Evolutionary conservation across 1,140 invertebrate species (phyloP).

Genomic region (Macrostomum lignano): DNA sequence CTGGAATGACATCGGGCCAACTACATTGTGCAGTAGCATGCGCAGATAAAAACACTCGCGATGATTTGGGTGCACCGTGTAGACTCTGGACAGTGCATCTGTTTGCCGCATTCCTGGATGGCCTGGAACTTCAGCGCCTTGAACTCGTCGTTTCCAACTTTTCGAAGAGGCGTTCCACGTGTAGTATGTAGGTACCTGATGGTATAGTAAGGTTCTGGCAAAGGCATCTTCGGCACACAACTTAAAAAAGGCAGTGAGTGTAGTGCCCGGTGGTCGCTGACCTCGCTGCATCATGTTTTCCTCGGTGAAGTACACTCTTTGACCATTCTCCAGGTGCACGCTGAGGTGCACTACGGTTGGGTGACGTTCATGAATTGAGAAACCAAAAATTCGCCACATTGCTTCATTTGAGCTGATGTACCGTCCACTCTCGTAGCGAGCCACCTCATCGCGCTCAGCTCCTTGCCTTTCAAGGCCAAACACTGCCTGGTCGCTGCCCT

Average conservation of each 20-base stretch:
- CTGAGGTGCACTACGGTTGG: constrained; percentile 22
- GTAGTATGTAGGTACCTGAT: constrained; percentile 14
- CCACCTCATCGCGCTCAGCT: constrained; percentile 4
- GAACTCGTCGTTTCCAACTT: constrained; percentile 5
- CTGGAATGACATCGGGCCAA: constrained; percentile 21
- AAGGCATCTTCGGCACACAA: constrained; percentile 15
- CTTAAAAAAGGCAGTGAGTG: constrained; percentile 22
- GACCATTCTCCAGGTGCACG: constrained; percentile 29
- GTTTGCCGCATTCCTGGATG: constrained; percentile 2
- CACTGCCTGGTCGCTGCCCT: constrained; percentile 8
- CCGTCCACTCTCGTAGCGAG: constrained; percentile 9
- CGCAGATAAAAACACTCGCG: constrained; percentile 23
- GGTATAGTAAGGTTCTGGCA: constrained; percentile 14
- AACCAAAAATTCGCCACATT: constrained; percentile 12
- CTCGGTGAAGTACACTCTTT: constrained; percentile 22
- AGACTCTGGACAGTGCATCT: constrained; percentile 11
- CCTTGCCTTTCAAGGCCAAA: constrained; percentile 4
- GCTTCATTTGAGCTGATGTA: constrained; percentile 14
- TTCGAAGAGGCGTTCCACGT: constrained; percentile 11
- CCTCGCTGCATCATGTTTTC: constrained; percentile 12
- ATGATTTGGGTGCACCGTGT: constrained; percentile 20
- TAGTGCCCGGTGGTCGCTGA: constrained; percentile 15
- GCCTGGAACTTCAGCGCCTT: not conserved
- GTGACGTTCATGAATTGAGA: constrained; percentile 20
- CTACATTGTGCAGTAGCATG: constrained; percentile 25